These are phyloP conservation scores for Noctua comes DNA, from an alignment of 2,888 invertebrate species.

Conservation along the genomic window DNA sequence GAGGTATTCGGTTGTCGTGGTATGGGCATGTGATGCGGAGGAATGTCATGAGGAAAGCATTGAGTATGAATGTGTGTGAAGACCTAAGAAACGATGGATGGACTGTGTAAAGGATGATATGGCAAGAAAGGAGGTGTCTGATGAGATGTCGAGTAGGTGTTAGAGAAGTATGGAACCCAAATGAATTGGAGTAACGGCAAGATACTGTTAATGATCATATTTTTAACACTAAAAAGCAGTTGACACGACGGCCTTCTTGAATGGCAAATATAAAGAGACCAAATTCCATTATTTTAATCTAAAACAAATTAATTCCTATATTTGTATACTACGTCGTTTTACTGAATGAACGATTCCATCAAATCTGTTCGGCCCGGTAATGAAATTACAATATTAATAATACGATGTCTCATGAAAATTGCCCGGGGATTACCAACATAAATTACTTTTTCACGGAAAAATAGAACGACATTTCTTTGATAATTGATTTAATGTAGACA, in stretches of 20 bases:
- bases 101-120: no score
- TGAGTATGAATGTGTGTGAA: no score
- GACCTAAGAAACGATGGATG: no score
- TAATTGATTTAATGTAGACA: constrained; percentile 34
- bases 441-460: constrained; percentile 32
- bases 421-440: constrained; percentile 26
- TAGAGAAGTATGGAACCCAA: no score
- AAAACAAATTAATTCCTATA: constrained; percentile 16
- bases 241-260: neutral
- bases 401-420: constrained; percentile 40
- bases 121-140: no score
- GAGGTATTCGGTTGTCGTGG: no score
- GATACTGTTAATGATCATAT: no score
- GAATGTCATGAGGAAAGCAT: no score
- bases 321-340: constrained; percentile 15
- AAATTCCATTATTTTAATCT: neutral
- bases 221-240: no score
- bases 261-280: neutral
- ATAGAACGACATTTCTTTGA: constrained; percentile 19
- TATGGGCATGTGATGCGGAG: no score
- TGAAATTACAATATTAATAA: constrained; percentile 52
- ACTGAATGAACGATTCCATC: constrained; percentile 15
- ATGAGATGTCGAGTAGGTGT: no score
- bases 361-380: constrained; percentile 8
- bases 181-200: no score